Evolutionary conservation across 2,888 invertebrate genomes (phyloP), one percentile per base, ranked within the genome.

Genomic region (Lacanobia wlatinum): DNA sequence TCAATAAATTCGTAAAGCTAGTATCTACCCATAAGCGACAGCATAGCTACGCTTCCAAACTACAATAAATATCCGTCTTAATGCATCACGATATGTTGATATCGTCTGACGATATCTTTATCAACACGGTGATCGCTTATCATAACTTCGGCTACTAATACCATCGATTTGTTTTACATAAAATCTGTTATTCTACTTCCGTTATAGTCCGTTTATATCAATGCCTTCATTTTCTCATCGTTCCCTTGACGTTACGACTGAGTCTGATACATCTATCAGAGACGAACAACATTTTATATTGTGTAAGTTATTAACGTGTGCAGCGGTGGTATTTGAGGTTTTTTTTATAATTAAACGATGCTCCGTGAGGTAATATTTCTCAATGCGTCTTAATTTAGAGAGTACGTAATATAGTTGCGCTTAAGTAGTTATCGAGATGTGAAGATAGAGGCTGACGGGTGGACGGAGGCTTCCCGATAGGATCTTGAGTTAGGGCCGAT

Each of bases 361-460:
- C 79, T 79, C 82, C 74, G 84, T 87, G 81, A 81, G 73, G 83
- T 81, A 83, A 84, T 87, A 86, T 88, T 89, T 89, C 87, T 89
- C 86, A 87, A 90, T 88, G 89, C 84, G 82, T 89, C 90, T 92
- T 91, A 89, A 93, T 93, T 90, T 90, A 87, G 88, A 87, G 89
- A 88, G 84, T 80, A 90, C 82, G 87, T 90, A 91, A 90, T 91
- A 91, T 87, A 91, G 89, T 88, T 88, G 87, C 86, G 85, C 82
- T 87, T 89, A 87, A 89, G 86, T 89, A 88, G 88, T 86, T 84
- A 86, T 87, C 78, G 85, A 90, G 92, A 92, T 92, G 88, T 55
- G 65, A 82, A 87, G 92, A 92, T 92, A 92, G 83, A 73, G 82
- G 55, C 79, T 84, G 90, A 86, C 88, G 83, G 82, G 73, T 82